Base-by-base conservation (phyloP, 2,797 vertebrate genomes). In the Thaleichthys pacificus region DNA sequence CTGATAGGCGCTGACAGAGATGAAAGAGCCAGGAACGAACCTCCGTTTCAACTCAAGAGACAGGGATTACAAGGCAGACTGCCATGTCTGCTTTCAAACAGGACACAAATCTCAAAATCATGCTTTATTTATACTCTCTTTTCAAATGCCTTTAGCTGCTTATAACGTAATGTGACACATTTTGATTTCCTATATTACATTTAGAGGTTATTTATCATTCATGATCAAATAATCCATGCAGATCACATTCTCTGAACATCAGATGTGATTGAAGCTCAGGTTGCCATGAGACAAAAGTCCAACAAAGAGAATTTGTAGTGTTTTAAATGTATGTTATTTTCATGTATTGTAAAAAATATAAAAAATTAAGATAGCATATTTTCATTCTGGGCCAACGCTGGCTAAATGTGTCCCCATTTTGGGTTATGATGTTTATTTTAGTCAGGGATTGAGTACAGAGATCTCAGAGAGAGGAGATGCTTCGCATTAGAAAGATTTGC, bases 1-100 rank as follows among this genome's bases (percentile, higher is more conserved):
- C 67, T 61, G 63, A 68, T 82, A 78, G 76, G 66, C 49, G 15
- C 76, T 42, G 7, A 58, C 42, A 56, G 81, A 83, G 80, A 82
- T 61, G 73, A 84, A 70, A 78, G 66, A 38, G 65, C 65, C 7
- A 38, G 42, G 12, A 47, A 14, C 42, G 12, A 47, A 47, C 11
- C 42, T 12, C 42, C 2, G 42, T 12, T 47, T 51, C 47, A 26
- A 7, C 65, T 67, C 65, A 17, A 17, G 15, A 51, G 12, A 51
- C 22, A 51, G 12, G 64, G 64, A 49, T 66, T 49, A 49, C 21
- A 32, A 81, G 80, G 73, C 69, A 77, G 51, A 63, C 22, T 3
- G 17, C 22, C 22, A 14, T 67, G 67, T 68, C 68, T 49, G 67
- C 38, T 74, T 54, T 24, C 65, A 67, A 42, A 54, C 22, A 26